A percentile compares a stretch with the other conserved stretches of the same genome.
phyloP scores from a whole-genome alignment of 2,797 vertebrate genomes.

The Setipinna tenuifilis region DNA sequence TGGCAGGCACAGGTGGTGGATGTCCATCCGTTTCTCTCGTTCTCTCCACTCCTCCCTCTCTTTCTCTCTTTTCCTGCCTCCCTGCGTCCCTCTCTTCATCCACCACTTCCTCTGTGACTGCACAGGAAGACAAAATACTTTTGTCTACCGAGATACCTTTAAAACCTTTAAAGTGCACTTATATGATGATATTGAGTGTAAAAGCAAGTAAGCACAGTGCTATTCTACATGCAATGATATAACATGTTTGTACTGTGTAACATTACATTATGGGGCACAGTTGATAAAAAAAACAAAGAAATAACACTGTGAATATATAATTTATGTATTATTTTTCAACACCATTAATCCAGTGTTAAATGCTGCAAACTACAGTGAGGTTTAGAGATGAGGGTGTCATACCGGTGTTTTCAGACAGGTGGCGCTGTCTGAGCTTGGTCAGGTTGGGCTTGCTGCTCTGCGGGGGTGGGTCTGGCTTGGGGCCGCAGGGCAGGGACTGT shows the following conservation, averaged over 20 bases:
- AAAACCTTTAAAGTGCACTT: not conserved
- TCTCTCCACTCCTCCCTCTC: constrained; percentile 57
- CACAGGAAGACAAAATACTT: constrained; percentile 7
- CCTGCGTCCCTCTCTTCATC: constrained; percentile 63
- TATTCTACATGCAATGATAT: not conserved
- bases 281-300: no score
- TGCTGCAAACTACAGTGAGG: not conserved
- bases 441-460: constrained; percentile 81
- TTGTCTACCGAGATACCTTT: not conserved
- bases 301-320: no score
- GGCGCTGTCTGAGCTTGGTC: constrained; percentile 76
- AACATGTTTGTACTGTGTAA: not conserved
- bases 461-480: constrained; percentile 75
- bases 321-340: no score
- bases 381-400: constrained; percentile 51
- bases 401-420: constrained; percentile 80
- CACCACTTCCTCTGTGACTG: constrained; percentile 68
- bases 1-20: constrained; percentile 76
- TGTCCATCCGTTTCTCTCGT: constrained; percentile 68
- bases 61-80: constrained; percentile 66
- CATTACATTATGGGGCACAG: not conserved
- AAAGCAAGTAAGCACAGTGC: not conserved
- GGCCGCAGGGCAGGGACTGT: constrained; percentile 50
- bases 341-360: not conserved
- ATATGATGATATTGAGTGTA: not conserved